Base-by-base conservation (phyloP, 1,140 invertebrate species). In the Temnothorax nylanderi region DNA sequence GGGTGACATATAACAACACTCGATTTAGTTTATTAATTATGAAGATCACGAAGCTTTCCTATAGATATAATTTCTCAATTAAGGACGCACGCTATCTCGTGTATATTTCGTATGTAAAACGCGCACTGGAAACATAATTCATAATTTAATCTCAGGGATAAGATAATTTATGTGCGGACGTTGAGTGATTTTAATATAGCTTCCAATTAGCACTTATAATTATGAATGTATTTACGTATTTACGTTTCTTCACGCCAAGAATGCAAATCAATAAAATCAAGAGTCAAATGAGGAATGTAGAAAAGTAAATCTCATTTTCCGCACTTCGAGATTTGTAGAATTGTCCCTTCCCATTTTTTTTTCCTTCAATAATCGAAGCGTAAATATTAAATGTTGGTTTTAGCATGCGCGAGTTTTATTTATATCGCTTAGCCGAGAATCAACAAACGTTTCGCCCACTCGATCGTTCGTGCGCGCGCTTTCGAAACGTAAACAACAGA, bases 401-500 rank as follows among this genome's bases (percentile, higher is more conserved):
- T 47, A 47, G 26, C 26, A 34, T 13, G 13, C 6, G 51, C 56
- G 37, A 8, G 16, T 16, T 77, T 64, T 77, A 34, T 44, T 47
- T 77, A 62, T 64, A 47, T 32, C 41, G 10, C 1, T 47, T 10
- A 2, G 16, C 4, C 26, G n/a, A n/a, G 21, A 64, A 75, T 60
- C 72, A 41, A 62, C 56, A 32, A 78, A 34, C 58, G 41, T 37
- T 78, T 78, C 54, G 58, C 76, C 26, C 10, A 78, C 76, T 69
- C 65, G 41, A 44, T 44, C 21, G 21, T 16, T 2, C n/a, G 18
- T 32, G 32, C 5, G 34, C 49, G 74, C 37, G 58, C 16, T 47
- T 62, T 32, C 11, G 69, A 84, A 74, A 60, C 67, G 69, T 84
- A 84, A 84, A 84, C 69, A 84, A n/a, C 37, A 26, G 26, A 64